Evolutionary conservation across 2,797 vertebrate species (phyloP), one percentile per base, ranked within the genome.

Genomic region (Falco columbarius): DNA sequence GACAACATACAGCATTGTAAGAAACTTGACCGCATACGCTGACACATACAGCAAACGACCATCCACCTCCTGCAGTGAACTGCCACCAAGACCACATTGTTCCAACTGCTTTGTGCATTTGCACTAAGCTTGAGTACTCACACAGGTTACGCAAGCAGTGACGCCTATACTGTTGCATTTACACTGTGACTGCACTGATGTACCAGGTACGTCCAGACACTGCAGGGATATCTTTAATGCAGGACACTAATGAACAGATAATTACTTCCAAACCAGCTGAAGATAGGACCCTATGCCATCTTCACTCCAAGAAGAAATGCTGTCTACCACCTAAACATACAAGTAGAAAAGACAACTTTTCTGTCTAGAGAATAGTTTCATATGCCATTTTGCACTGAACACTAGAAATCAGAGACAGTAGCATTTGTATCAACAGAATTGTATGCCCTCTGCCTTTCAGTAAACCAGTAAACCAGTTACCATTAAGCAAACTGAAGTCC

Each of bases 61-160:
- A 79, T 11, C 20, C 63, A 80, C 46, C 67, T 82, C 26, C 52
- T 51, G 74, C 71, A 66, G 75, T 5, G 13, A 74, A 30, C 38
- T 75, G 51, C 63, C 63, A 12, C 68, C 51, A 65, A 24, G 3
- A 56, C 7, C 22, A n/a, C 34, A 22, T 42, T 29, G 5, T 3
- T 62, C 62, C 29, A 87, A 34, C n/a, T 49, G 12, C 36, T 34
- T 32, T 5, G 18, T 1, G 7, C 14, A 14, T 4, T 38, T 55
- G 34, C 85, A 61, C 36, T 11, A 63, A 36, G n/a, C 7, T 38
- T 27, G 52, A 44, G 30, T 18, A n/a, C 23, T n/a, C 22, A 44
- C 2, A 3, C 14, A 58, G 58, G 36, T 20, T 32, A 59, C 44
- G 16, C 0, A 0, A 40, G 40, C 46, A 59, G 49, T 5, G 36